Base-by-base conservation (phyloP, 2,888 invertebrate genomes). In the Agrotis segetum region DNA sequence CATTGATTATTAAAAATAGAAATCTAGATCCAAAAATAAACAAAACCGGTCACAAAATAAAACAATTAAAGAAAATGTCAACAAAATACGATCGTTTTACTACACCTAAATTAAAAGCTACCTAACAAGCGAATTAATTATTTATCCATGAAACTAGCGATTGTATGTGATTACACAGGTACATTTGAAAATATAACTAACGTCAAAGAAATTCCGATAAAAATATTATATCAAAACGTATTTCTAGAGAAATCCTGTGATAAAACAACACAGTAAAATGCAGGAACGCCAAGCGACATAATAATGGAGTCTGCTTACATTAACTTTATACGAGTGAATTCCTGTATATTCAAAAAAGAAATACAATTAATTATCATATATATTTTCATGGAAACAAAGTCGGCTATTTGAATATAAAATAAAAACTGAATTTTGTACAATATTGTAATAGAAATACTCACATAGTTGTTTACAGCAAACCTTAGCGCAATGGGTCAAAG, bases 401-500 rank as follows among this genome's bases (percentile, higher is more conserved):
- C 2, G 13, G 34, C 19, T 21, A 53, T n/a, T 11, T 46, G 71
- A 71, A 61, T 44, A 63, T 34, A 40, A 5, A 14, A 34, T 34
- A 55, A 65, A 55, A 65, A 62, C 0, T 11, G 29, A 40, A 47
- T 46, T 62, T 47, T 24, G 9, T 34, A 47, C 59, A 77, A 82
- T 83, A 79, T 77, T 74, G 70, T 53, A 84, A 82, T 85, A 83
- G 87, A 88, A 84, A 84, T 92, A 93, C 96, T 95, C 85, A 96
- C 96, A 87, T 88, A 92, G 88, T 90, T 95, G 94, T 96, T 95
- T 95, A 96, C 94, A 90, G 93, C 92, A 86, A 92, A 90, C 91
- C 91, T 80, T 91, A 91, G 78, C 88, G 90, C 90, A 89, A 91
- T 89, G 84, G 87, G 88, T 89, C 87, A 90, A 90, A 89, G 91